phyloP scores from a whole-genome alignment of 2,113 vertebrate species.

The Strix uralensis region DNA sequence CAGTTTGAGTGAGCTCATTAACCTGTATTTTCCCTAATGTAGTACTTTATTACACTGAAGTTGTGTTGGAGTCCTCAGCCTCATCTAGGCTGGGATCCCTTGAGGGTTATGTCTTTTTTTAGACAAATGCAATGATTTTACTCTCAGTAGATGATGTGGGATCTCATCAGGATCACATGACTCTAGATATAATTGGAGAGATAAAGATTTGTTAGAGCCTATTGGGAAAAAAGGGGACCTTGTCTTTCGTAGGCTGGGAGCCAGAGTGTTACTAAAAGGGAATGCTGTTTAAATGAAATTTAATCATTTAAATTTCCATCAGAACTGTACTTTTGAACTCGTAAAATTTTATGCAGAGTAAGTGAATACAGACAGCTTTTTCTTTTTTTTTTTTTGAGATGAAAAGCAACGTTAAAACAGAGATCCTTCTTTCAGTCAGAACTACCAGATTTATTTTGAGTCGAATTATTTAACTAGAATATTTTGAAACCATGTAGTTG shows the following conservation, averaged over 20 bases:
- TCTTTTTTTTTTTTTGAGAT: not conserved
- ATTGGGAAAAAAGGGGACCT: conserved; percentile 30
- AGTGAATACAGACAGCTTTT: conserved; percentile 26
- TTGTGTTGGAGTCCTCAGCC: not conserved
- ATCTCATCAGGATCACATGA: conserved; percentile 31
- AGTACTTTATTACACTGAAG: not conserved
- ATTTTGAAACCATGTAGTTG: not conserved
- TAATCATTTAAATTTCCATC: conserved; percentile 55
- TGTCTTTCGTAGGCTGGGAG: conserved; percentile 35
- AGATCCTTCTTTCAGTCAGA: not conserved
- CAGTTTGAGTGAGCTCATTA: not conserved
- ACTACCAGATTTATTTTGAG: not conserved
- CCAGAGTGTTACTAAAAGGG: conserved; percentile 47
- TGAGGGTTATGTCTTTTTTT: not conserved
- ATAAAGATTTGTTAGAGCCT: conserved; percentile 31
- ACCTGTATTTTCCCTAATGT: conserved; percentile 4
- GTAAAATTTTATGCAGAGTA: conserved; percentile 23
- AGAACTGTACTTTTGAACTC: conserved; percentile 53
- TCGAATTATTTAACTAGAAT: not conserved
- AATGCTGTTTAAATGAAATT: conserved; percentile 52
- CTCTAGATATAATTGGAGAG: conserved; percentile 36
- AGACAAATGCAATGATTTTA: conserved; percentile 28
- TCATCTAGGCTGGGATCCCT: not conserved
- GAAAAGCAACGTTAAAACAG: conserved; percentile 14
- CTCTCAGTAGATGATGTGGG: conserved; percentile 12